Base-by-base conservation (phyloP, 2,797 vertebrate species). In the Gambelia wislizenii region DNA sequence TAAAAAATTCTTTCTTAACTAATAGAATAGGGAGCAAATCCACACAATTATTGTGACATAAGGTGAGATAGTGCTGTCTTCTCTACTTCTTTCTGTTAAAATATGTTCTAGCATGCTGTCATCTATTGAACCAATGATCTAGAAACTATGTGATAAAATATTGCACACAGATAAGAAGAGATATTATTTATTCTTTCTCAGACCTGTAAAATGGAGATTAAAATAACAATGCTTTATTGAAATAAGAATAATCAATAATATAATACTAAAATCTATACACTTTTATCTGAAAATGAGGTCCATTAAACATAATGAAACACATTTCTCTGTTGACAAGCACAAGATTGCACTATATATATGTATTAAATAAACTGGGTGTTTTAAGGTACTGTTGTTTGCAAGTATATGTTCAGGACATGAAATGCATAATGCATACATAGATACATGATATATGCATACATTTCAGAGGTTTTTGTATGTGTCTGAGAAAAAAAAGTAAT, bases 1-100 rank as follows among this genome's bases (percentile, higher is more conserved):
- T 6, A 56, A 81, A 7, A 47, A 89, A 92, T 75, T 56, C 16
- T 13, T 87, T 83, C 47, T 54, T 75, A 64, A 92, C 77, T 69
- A 90, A 90, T 12, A 80, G 6, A 82, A 89, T 83, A 79, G 13
- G 61, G 22, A 83, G 67, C 89, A 86, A 22, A 78, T 0, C 1
- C 81, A 87, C 86, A 8, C 1, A 77, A 25, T 4, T 70, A n/a
- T 13, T 13, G 14, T 49, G 25, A 18, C 16, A 36, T 16, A 79
- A 59, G 33, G 39, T 22, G 36, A 67, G 64, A 69, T 14, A 52
- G 6, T 56, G 77, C 18, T 44, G 16, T 14, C 49, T 1, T 84
- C 42, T 88, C 39, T 42, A 77, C 6, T 49, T 54, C 44, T 83
- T 89, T n/a, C n/a, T 89, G 39, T 70, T 64, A 36, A 92, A 77